Conservation (phyloP, 2,888 invertebrate species). For the Netelia fuscicornis region DNA sequence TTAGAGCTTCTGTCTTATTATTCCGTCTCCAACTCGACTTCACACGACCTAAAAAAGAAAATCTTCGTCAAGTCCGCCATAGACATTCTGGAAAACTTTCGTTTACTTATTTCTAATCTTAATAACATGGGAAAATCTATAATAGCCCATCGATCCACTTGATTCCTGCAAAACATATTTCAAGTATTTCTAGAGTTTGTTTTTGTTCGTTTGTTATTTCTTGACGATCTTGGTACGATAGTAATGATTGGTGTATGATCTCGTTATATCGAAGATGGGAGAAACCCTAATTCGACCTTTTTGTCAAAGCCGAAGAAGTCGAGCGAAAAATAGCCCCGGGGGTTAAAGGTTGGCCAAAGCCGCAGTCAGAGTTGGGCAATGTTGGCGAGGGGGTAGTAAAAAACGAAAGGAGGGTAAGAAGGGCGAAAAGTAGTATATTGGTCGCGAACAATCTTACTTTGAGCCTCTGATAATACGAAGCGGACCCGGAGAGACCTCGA, state of each 20-base stretch:
- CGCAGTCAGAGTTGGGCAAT: background rate
- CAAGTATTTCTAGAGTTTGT: too few relatives aligned
- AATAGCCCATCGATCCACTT: too few relatives aligned
- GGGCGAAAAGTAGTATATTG: constrained; percentile 54
- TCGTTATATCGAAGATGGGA: background rate
- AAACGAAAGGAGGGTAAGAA: constrained; percentile 56
- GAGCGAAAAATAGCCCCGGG: background rate
- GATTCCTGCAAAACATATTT: too few relatives aligned
- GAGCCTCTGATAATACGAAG: constrained; percentile 77
- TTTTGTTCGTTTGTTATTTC: background rate
- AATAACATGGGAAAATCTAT: too few relatives aligned
- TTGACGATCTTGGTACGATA: background rate
- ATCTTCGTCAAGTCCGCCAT: too few relatives aligned
- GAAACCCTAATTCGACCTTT: background rate
- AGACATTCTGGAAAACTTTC: too few relatives aligned
- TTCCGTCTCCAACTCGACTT: constrained; percentile 5
- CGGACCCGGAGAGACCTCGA: constrained; percentile 35
- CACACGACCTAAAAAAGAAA: background rate
- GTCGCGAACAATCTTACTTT: constrained; percentile 75
- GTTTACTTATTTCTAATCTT: too few relatives aligned
- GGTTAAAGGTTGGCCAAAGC: constrained; percentile 16
- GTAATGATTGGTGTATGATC: background rate
- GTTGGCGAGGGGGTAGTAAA: constrained; percentile 27
- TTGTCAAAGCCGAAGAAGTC: background rate
- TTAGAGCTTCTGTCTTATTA: constrained; percentile 37